These are phyloP conservation scores for Apoda limacodes DNA, from an alignment of 2,888 invertebrate species.

Conservation along the genomic window DNA sequence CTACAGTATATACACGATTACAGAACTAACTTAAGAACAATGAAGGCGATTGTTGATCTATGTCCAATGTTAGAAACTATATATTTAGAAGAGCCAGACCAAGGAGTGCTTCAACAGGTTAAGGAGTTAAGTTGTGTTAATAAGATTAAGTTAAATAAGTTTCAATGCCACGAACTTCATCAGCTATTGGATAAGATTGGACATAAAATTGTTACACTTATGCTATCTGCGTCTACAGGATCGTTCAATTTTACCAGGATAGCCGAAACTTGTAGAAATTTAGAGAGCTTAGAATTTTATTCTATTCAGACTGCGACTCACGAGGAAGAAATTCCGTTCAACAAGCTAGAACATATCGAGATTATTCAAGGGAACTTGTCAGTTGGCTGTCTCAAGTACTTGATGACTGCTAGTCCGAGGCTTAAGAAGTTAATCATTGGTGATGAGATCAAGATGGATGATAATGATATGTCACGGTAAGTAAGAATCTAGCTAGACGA, in stretches of 20 bases:
- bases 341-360: slow-evolving; percentile 73
- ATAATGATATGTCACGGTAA: slow-evolving; percentile 75
- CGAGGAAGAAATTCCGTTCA: slow-evolving; percentile 67
- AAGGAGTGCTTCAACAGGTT: slow-evolving; percentile 61
- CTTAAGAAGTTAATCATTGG: slow-evolving; percentile 74
- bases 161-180: slow-evolving; percentile 72
- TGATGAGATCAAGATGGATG: slow-evolving; percentile 74
- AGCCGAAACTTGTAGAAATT: slow-evolving; percentile 69
- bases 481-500: too few relatives aligned
- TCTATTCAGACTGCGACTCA: slow-evolving; percentile 73
- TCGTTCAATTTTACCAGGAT: slow-evolving; percentile 71
- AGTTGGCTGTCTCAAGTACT: slow-evolving; percentile 66
- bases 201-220: slow-evolving; percentile 62
- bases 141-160: slow-evolving; percentile 73
- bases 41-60: slow-evolving; percentile 69
- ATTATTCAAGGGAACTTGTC: slow-evolving; percentile 74
- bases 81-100: slow-evolving; percentile 73
- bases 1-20: slow-evolving; percentile 76
- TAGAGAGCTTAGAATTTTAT: slow-evolving; percentile 74
- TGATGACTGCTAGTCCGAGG: slow-evolving; percentile 71
- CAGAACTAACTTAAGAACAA: slow-evolving; percentile 68
- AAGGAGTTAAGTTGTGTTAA: slow-evolving; percentile 58
- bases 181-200: slow-evolving; percentile 68
- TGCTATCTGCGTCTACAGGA: slow-evolving; percentile 69
- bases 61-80: slow-evolving; percentile 75